Conservation (phyloP, 2,113 vertebrate species). For the Isichthys henryi region DNA sequence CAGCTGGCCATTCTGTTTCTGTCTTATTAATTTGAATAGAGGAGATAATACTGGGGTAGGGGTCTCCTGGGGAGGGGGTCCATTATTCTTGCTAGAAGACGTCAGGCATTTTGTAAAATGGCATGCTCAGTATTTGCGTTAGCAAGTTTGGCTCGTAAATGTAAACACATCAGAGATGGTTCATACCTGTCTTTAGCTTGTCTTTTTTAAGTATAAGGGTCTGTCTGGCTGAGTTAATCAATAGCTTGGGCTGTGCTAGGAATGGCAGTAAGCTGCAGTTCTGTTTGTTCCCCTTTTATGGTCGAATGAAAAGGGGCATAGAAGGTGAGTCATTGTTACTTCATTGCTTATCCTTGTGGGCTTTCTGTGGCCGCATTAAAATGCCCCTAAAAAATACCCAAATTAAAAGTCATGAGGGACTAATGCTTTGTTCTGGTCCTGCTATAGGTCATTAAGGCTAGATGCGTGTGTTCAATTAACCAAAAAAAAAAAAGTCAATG, state of each 20-base stretch:
- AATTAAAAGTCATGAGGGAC: background rate
- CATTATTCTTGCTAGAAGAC: constrained; percentile 13
- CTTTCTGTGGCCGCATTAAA: background rate
- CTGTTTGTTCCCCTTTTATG: background rate
- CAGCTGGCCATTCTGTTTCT: constrained; percentile 19
- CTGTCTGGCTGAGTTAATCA: constrained; percentile 5
- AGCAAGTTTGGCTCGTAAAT: constrained; percentile 15
- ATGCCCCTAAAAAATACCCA: background rate
- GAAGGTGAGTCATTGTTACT: background rate
- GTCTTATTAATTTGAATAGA: constrained; percentile 39
- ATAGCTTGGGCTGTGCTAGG: background rate
- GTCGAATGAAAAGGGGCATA: background rate
- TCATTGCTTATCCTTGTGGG: background rate
- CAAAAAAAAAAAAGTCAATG: background rate
- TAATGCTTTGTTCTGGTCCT: background rate
- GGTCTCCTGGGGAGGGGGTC: constrained; percentile 3
- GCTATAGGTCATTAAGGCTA: background rate
- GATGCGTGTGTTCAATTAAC: background rate
- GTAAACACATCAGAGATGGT: constrained; percentile 13
- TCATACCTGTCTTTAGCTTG: constrained; percentile 7
- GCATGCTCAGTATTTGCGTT: constrained; percentile 3
- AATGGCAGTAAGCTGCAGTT: background rate
- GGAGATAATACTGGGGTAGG: constrained; percentile 28
- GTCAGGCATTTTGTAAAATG: background rate
- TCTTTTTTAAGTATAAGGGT: constrained; percentile 1